Evolutionary conservation across 1,140 invertebrate genomes (phyloP), one percentile per base, ranked within the genome.

Genomic region (Aphis gossypii): DNA sequence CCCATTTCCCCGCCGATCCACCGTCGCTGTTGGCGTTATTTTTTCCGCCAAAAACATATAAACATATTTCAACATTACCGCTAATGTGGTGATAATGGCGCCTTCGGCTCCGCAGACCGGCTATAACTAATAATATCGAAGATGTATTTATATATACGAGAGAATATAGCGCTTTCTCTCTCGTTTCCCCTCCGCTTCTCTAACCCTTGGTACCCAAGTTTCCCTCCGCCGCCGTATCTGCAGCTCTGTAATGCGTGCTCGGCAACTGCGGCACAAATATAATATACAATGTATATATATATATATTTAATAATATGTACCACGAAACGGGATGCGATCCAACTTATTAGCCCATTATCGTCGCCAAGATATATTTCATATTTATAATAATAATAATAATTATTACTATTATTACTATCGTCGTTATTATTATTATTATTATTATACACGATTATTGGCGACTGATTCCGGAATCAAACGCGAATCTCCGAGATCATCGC

Each of bases 61-160:
- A 93, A 93, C 92, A 93, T 93, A 93, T 93, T 93, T 93, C 92
- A 93, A 93, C 92, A 93, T 93, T 93, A 93, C 92, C 82, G 92
- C 92, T 93, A 93, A 93, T 93, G 92, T 93, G 92, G 92, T 86
- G 92, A 93, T 93, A 93, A 93, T 93, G 92, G 92, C 92, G 92
- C 92, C 92, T 86, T 86, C 92, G 92, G 92, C 76, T 83, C 82
- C 92, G 48, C 92, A 93, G 82, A 93, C 92, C 92, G 92, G 92
- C 92, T 86, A 93, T 93, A 93, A 93, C 92, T 93, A 93, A 93
- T 93, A 93, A 93, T 93, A 93, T 93, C 92, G 92, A 93, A 93
- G 92, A 93, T 93, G 84, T 93, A 93, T 93, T 86, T 93, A 93
- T 93, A 93, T 84, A 92, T 35, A 35, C 46, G 35, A 35, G 35